Conservation (phyloP, 2,888 invertebrate species). For the Xanthia togata region DNA sequence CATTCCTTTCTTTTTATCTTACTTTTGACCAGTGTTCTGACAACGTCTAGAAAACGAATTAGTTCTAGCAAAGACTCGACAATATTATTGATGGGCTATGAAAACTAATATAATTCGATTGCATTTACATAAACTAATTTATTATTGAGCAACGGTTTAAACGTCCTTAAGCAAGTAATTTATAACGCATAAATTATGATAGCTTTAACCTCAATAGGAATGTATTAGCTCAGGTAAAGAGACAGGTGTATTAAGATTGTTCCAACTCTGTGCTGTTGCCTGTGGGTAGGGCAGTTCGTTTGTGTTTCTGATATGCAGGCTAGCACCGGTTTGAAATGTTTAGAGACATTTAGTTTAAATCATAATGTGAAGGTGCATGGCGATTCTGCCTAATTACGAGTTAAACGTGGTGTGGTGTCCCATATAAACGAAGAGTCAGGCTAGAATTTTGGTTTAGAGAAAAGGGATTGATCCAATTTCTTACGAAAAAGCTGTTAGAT, state of each 20-base stretch:
- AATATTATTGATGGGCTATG: neutral
- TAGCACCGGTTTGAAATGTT: conserved; percentile 28
- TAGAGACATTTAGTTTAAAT: conserved; percentile 18
- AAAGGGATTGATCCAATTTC: neutral
- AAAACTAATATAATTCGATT: neutral
- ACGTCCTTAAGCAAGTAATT: conserved; percentile 18
- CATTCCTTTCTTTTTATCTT: neutral
- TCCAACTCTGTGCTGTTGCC: conserved; percentile 35
- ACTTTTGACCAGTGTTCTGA: neutral
- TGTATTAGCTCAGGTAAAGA: conserved; percentile 21
- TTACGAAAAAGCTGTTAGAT: neutral
- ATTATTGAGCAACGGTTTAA: conserved; percentile 46
- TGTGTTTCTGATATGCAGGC: conserved; percentile 15
- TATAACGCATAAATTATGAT: conserved; percentile 15
- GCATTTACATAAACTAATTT: conserved; percentile 22
- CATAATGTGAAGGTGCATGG: neutral
- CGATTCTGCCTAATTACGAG: neutral
- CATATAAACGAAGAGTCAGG: neutral
- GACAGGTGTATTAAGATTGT: conserved; percentile 51
- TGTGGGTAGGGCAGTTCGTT: conserved; percentile 31
- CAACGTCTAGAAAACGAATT: neutral
- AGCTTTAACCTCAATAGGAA: conserved; percentile 28
- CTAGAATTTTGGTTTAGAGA: neutral
- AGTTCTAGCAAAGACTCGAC: neutral
- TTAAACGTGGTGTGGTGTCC: too few species aligned